phyloP scores from a whole-genome alignment of 2,888 invertebrate genomes.

The Ectemnius lituratus region DNA sequence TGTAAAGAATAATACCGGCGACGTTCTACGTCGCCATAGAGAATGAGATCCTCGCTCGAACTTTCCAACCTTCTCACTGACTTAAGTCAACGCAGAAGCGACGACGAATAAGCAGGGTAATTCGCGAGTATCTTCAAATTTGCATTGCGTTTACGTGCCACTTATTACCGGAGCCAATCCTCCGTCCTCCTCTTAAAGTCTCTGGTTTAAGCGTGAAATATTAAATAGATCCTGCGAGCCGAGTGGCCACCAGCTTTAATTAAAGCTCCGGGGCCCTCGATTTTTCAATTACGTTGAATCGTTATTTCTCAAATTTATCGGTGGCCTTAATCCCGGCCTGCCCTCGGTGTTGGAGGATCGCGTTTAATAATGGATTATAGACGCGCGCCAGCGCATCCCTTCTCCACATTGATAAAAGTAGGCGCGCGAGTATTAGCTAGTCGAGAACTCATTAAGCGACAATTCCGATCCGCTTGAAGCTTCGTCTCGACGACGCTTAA shows the following conservation, averaged over 20 bases:
- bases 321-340: slow-evolving; percentile 9
- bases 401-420: slow-evolving; percentile 16
- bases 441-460: slow-evolving; percentile 33
- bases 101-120: slow-evolving; percentile 7
- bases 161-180: not conserved
- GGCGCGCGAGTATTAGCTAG: slow-evolving; percentile 17
- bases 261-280: not conserved
- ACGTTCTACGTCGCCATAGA: slow-evolving; percentile 25
- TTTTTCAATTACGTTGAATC: not conserved
- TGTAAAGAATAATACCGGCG: slow-evolving; percentile 19
- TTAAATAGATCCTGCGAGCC: not conserved
- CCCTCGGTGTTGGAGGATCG: slow-evolving; percentile 8
- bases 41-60: slow-evolving; percentile 44
- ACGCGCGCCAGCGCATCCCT: slow-evolving; percentile 3
- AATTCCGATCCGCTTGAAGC: slow-evolving; percentile 6
- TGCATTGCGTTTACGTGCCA: slow-evolving; percentile 12
- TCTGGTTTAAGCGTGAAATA: not conserved
- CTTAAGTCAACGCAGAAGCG: slow-evolving; percentile 17
- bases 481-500: not conserved
- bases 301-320: slow-evolving; percentile 21
- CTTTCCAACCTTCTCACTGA: slow-evolving; percentile 52
- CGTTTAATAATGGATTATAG: slow-evolving; percentile 22
- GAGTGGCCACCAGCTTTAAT: not conserved
- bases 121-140: slow-evolving; percentile 14
- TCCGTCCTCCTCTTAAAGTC: not conserved